A percentile compares a stretch with the other conserved stretches of the same genome.
Evolutionary conservation across 2,888 invertebrate species (phyloP).

Genomic region (Rhodophaea formosa): DNA sequence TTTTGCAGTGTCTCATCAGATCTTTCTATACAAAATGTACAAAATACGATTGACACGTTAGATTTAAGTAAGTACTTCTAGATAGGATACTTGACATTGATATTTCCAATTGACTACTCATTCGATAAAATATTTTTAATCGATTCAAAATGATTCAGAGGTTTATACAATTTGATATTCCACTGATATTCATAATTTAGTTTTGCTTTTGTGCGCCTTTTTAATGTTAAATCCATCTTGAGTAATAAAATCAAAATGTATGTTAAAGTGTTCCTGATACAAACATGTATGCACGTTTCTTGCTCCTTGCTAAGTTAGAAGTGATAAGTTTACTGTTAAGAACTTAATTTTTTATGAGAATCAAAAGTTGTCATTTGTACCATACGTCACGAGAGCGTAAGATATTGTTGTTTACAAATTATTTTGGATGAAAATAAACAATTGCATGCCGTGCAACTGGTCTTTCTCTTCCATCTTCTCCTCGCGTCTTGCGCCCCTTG

Average conservation of each 20-base stretch:
- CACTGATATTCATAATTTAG: too few species aligned
- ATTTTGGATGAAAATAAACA: slow-evolving; percentile 76
- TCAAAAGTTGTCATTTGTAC: slow-evolving; percentile 76
- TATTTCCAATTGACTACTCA: slow-evolving; percentile 3
- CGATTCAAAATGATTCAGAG: not conserved
- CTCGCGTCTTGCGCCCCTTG: not conserved
- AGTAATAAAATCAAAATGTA: not conserved
- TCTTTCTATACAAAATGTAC: slow-evolving; percentile 33
- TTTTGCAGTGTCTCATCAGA: not conserved
- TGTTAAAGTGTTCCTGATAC: not conserved
- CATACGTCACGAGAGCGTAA: slow-evolving; percentile 66
- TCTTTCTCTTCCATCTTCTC: slow-evolving; percentile 39
- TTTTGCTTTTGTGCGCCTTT: too few species aligned
- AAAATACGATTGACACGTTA: slow-evolving; percentile 35
- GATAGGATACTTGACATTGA: slow-evolving; percentile 13
- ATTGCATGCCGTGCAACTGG: slow-evolving; percentile 72
- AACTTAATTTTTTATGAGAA: slow-evolving; percentile 74
- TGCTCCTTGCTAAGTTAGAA: slow-evolving; percentile 3
- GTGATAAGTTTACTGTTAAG: slow-evolving; percentile 52
- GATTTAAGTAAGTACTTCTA: slow-evolving; percentile 30
- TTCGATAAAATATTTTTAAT: not conserved
- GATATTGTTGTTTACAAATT: slow-evolving; percentile 77
- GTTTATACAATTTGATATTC: too few species aligned
- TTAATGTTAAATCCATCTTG: too few species aligned
- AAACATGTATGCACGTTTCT: not conserved